Conservation (phyloP, 2,888 invertebrate species). For the Barypeithes pellucidus region DNA sequence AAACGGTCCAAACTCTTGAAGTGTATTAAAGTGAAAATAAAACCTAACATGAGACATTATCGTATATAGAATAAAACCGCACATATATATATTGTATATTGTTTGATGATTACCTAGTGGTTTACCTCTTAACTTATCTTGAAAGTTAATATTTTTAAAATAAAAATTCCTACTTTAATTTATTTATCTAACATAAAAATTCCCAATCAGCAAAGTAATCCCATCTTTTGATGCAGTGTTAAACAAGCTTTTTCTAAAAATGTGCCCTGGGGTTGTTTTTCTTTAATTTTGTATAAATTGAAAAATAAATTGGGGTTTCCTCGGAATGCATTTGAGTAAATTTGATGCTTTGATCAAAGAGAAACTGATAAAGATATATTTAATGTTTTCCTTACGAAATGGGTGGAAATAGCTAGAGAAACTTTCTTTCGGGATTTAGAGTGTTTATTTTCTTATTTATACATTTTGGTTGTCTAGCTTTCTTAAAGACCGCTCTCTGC, state of each 20-base stretch:
- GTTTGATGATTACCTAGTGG: no score
- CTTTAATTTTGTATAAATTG: conserved; percentile 51
- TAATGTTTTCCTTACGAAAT: conserved; percentile 30
- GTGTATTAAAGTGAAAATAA: no score
- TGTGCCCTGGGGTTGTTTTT: conserved; percentile 44
- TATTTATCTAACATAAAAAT: conserved; percentile 11
- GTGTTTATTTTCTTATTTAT: no score
- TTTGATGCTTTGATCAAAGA: conserved; percentile 35
- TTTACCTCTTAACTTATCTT: background rate
- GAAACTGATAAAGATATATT: conserved; percentile 18
- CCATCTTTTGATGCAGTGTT: conserved; percentile 30
- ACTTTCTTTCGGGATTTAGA: no score
- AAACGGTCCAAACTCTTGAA: no score
- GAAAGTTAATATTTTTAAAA: background rate
- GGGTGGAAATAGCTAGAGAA: conserved; percentile 6
- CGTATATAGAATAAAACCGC: no score
- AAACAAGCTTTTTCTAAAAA: conserved; percentile 29
- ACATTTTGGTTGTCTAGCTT: no score
- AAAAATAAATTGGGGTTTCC: conserved; percentile 45
- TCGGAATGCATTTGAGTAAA: conserved; percentile 23
- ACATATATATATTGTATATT: no score
- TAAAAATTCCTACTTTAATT: background rate
- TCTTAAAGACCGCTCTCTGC: no score
- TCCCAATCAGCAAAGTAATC: conserved; percentile 20
- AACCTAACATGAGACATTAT: no score